Evolutionary conservation across 2,113 vertebrate genomes (phyloP).

Genomic region (Entosphenus tridentatus): DNA sequence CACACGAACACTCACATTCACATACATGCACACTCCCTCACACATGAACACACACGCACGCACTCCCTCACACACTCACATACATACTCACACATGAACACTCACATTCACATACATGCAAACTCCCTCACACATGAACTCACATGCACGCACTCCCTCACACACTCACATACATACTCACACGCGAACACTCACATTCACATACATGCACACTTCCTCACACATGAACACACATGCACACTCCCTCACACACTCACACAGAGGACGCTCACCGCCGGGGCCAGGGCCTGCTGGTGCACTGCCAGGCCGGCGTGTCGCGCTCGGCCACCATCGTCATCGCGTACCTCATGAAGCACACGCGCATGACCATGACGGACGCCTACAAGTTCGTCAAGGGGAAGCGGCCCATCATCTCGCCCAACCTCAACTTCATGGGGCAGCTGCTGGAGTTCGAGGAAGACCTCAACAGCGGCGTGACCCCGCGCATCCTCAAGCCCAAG

Average conservation of each 20-base stretch:
- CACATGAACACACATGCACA: too few relatives aligned
- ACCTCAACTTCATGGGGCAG: slow-evolving; percentile 99
- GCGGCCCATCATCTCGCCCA: slow-evolving; percentile 90
- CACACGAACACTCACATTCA: too few relatives aligned
- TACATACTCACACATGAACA: too few relatives aligned
- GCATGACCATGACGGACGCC: slow-evolving; percentile 97
- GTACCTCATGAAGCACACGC: slow-evolving; percentile 96
- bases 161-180: too few relatives aligned
- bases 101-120: too few relatives aligned
- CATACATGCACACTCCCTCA: too few relatives aligned
- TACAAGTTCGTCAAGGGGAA: slow-evolving; percentile 97
- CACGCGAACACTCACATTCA: too few relatives aligned
- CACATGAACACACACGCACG: too few relatives aligned
- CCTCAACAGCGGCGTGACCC: slow-evolving; percentile 82
- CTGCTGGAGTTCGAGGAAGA: slow-evolving; percentile 95
- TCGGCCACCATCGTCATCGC: slow-evolving; percentile 96
- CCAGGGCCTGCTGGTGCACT: slow-evolving; percentile 81
- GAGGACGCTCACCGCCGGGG: slow-evolving; percentile 91
- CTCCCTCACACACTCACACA: slow-evolving; percentile 15
- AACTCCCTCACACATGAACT: too few relatives aligned
- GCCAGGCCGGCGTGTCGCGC: slow-evolving; percentile 84
- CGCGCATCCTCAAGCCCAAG: slow-evolving; percentile 83
- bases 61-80: too few relatives aligned
- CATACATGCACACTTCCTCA: too few relatives aligned
- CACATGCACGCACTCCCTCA: too few relatives aligned